A percentile compares a stretch with the other conserved stretches of the same genome.
phyloP scores from a whole-genome alignment of 2,797 vertebrate genomes.

The Anas georgica region DNA sequence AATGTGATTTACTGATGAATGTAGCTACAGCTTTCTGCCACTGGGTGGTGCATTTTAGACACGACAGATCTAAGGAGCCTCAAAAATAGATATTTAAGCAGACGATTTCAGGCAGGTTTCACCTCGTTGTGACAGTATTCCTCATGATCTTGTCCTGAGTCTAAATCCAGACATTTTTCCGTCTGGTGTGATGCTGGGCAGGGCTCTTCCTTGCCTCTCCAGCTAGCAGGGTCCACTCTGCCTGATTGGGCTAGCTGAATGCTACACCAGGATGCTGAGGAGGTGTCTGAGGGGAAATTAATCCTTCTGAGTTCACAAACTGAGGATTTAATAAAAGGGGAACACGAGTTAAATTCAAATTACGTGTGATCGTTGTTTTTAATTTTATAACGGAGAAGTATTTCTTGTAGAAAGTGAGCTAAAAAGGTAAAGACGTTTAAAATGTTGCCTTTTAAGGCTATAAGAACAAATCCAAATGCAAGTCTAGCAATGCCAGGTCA shows the following conservation, averaged over 20 bases:
- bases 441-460: not conserved
- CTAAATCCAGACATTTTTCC: conserved; percentile 31
- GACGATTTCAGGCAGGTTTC: not conserved
- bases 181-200: not conserved
- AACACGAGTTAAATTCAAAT: not conserved
- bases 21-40: not conserved
- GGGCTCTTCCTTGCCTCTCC: not conserved
- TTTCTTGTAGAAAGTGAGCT: not conserved
- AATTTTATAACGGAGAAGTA: not conserved
- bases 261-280: not conserved
- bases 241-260: too few species aligned
- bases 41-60: conserved; percentile 31
- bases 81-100: too few species aligned
- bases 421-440: not conserved
- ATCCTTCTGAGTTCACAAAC: not conserved
- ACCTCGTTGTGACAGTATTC: not conserved
- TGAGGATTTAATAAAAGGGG: not conserved
- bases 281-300: not conserved
- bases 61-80: too few species aligned
- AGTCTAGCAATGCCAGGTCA: not conserved
- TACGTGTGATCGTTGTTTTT: not conserved
- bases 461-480: not conserved
- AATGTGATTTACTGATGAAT: not conserved
- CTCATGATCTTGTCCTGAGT: not conserved
- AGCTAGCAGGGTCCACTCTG: not conserved